Evolutionary conservation across 2,797 vertebrate species (phyloP).

Genomic region (Delichon dasypus): DNA sequence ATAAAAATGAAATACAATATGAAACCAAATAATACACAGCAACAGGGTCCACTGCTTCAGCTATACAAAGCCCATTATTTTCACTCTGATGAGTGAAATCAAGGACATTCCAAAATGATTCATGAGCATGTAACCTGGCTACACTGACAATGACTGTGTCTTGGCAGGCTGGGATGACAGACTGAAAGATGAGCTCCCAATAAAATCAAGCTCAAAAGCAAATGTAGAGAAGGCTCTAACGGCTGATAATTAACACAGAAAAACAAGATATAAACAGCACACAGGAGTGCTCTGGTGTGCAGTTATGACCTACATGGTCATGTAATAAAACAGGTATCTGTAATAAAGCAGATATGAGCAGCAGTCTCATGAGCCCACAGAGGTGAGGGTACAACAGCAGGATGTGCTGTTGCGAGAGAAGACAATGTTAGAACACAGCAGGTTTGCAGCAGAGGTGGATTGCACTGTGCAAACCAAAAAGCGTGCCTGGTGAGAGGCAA

Average conservation of each 20-base stretch:
- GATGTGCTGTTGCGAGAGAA: not conserved
- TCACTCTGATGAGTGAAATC: not conserved
- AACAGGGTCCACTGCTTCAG: not conserved
- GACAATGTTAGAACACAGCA: not conserved
- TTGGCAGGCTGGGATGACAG: not conserved
- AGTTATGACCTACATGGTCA: not conserved
- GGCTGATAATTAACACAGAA: not conserved
- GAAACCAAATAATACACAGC: too few species aligned
- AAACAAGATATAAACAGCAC: not conserved
- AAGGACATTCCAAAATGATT: constrained; percentile 29
- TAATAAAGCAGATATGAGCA: not conserved
- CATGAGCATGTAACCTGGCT: not conserved
- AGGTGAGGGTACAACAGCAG: not conserved
- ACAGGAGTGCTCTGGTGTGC: not conserved
- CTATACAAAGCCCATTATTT: not conserved
- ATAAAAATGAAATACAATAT: too few species aligned
- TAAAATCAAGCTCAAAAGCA: constrained; percentile 20
- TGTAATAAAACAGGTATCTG: not conserved
- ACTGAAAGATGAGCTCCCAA: constrained; percentile 15
- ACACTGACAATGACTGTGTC: not conserved
- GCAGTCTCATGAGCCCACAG: not conserved
- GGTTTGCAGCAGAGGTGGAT: not conserved
- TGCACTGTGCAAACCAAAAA: not conserved
- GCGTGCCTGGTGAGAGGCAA: not conserved
- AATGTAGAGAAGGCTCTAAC: not conserved